A percentile compares a stretch with the other conserved stretches of the same genome.
phyloP scores from a whole-genome alignment of 2,888 invertebrate genomes.

The Agonum fuliginosum region DNA sequence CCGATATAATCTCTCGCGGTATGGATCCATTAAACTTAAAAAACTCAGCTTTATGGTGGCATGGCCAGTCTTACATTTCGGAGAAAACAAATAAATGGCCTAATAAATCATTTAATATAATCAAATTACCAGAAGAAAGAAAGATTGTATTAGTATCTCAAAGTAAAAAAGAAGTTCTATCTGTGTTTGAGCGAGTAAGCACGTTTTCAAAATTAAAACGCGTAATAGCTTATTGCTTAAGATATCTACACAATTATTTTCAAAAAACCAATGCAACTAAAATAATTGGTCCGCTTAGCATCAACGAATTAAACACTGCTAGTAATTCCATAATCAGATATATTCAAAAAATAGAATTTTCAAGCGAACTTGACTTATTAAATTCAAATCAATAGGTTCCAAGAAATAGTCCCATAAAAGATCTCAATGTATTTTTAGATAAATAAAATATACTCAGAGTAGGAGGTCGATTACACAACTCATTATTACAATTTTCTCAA shows the following conservation, averaged over 20 bases:
- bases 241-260: background rate
- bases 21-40: background rate
- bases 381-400: background rate
- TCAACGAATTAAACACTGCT: background rate
- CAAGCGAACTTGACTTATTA: background rate
- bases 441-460: background rate
- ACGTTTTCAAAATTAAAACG: background rate
- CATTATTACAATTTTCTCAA: background rate
- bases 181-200: background rate
- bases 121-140: slow-evolving; percentile 6
- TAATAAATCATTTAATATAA: background rate
- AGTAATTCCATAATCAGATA: background rate
- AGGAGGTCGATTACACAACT: slow-evolving; percentile 7
- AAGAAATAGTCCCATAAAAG: slow-evolving; percentile 1
- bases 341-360: background rate
- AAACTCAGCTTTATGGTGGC: slow-evolving; percentile 6
- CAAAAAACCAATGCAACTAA: background rate
- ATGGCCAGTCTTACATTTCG: background rate
- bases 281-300: background rate
- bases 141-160: background rate
- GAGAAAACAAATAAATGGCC: background rate
- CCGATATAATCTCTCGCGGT: no score
- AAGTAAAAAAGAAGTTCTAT: background rate
- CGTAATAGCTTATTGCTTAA: slow-evolving; percentile 3
- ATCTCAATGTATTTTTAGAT: slow-evolving; percentile 4